Base-by-base conservation (phyloP, 2,113 vertebrate species). In the Uria aalge region DNA sequence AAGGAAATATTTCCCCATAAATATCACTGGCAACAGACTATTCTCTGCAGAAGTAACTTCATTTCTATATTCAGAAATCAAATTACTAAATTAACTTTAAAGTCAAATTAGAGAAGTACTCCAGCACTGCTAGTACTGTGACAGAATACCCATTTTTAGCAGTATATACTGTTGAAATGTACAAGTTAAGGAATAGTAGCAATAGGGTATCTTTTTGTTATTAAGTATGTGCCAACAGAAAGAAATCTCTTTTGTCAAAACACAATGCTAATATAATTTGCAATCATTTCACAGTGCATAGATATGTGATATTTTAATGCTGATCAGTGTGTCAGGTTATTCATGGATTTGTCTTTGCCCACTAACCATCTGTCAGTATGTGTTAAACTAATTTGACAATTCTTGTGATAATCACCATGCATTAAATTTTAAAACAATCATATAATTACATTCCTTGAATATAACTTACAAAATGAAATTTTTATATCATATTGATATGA, bases 401-500 rank as follows among this genome's bases (percentile, higher is more conserved):
- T 76, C 30, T 72, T 87, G 79, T 21, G 86, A 83, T 76, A 72
- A 93, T 77, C 62, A 92, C 48, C 30, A 8, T 15, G 15, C 53
- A 60, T 68, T 91, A 78, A 22, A 91, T 17, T 92, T 92, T 76
- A 72, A 88, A 90, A 91, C 59, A 84, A 57, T 85, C 59, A 15
- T 38, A 29, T 41, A 59, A 95, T 81, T 77, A 85, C 16, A 94
- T 94, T 93, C 78, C 83, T 84, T 34, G 67, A 90, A 63, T 45
- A 95, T 15, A 95, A 92, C 45, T 47, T 88, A 55, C 40, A 90
- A 22, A 91, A 56, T 53, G 34, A 82, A 95, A 30, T 56, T 56
- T 95, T 95, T 98, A 97, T 97, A 97, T 98, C 94, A 97, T 97
- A 98, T 98, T 98, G 97, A 98, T 98, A 97, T 96, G 95, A 90